Conservation (phyloP, 1,140 invertebrate species). For the Eupristina koningsbergeri region DNA sequence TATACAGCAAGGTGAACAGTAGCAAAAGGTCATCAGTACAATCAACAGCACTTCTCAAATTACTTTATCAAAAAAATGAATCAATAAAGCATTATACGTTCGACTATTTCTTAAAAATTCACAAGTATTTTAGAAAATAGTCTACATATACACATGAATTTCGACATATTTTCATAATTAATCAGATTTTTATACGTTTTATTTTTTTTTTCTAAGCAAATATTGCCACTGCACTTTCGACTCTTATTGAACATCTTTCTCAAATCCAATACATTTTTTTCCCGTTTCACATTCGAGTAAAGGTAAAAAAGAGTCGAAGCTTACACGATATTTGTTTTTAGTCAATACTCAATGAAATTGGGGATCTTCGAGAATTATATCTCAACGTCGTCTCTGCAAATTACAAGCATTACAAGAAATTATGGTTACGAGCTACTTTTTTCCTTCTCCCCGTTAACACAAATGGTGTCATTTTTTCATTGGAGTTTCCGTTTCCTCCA, state of each 20-base stretch:
- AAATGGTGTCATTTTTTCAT: not conserved
- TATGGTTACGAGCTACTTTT: not conserved
- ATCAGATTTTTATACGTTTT: not conserved
- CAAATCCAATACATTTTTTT: not conserved
- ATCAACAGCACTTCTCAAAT: no score
- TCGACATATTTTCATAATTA: no score
- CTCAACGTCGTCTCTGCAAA: not conserved
- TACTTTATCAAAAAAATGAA: no score
- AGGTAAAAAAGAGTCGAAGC: no score
- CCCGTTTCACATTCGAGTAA: not conserved
- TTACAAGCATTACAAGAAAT: not conserved
- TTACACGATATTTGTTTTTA: no score
- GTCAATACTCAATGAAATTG: no score
- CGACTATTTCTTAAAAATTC: no score
- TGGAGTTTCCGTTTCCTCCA: not conserved
- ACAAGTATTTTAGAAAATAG: not conserved
- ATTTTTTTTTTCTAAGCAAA: not conserved
- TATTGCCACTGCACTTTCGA: not conserved
- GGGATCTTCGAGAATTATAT: not conserved
- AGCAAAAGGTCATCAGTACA: not conserved
- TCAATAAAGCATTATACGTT: no score
- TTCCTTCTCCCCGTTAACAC: not conserved
- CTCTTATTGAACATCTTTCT: not conserved
- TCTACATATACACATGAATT: not conserved
- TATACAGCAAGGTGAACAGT: not conserved